These are phyloP conservation scores for Zophobas morio DNA, from an alignment of 1,140 invertebrate genomes.

Conservation along the genomic window DNA sequence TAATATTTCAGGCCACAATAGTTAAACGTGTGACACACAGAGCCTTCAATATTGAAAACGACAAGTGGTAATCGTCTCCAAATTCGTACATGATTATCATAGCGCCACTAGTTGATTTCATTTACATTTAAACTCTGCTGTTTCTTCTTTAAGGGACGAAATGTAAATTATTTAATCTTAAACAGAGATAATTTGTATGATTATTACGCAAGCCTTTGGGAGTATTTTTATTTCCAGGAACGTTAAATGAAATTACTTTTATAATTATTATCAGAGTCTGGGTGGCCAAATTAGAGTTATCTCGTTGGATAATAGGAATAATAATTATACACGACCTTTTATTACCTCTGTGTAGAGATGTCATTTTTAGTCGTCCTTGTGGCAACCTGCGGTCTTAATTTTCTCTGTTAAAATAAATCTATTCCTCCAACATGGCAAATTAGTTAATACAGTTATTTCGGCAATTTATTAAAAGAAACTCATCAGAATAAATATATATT, in stretches of 20 bases:
- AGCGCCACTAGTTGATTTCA: neutral
- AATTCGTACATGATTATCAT: too few species aligned
- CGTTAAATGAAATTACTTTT: slow-evolving; percentile 25
- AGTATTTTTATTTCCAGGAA: slow-evolving; percentile 11
- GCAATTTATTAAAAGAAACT: slow-evolving; percentile 35
- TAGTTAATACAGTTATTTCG: slow-evolving; percentile 4
- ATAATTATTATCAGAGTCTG: slow-evolving; percentile 18
- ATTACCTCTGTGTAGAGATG: slow-evolving; percentile 7
- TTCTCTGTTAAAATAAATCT: slow-evolving; percentile 1
- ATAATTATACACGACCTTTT: slow-evolving; percentile 18
- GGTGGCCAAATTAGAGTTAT: slow-evolving; percentile 20
- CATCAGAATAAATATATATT: slow-evolving; percentile 24
- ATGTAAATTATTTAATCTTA: slow-evolving; percentile 4
- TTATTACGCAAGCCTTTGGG: slow-evolving; percentile 14
- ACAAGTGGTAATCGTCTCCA: too few species aligned
- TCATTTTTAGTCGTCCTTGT: neutral
- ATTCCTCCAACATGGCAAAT: neutral
- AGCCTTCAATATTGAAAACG: too few species aligned
- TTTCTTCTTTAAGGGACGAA: neutral
- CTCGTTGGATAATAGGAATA: slow-evolving; percentile 20
- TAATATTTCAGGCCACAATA: too few species aligned
- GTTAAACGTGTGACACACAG: too few species aligned
- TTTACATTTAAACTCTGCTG: neutral
- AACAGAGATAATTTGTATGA: slow-evolving; percentile 4
- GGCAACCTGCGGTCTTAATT: neutral